Percentiles rank a stretch among this genome's conserved stretches.
Evolutionary conservation across 2,888 invertebrate species (phyloP).

Genomic region (Cremastinae sp.): DNA sequence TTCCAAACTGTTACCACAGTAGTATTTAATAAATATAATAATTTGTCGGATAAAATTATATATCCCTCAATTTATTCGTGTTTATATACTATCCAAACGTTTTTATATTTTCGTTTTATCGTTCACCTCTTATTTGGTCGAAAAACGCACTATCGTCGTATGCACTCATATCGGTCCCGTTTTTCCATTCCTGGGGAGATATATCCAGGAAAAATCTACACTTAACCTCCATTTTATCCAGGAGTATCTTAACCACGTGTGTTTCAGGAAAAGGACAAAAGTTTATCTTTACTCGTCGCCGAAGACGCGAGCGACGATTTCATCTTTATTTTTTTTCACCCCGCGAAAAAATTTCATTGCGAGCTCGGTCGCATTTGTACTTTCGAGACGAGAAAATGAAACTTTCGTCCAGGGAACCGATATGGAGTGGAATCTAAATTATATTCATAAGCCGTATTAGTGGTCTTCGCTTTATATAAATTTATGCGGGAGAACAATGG

Average conservation of each 20-base stretch:
- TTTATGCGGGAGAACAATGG: conserved; percentile 15
- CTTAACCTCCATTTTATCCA: not conserved
- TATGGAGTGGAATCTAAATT: not conserved
- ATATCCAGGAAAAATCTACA: not conserved
- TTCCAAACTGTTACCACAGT: too few species aligned
- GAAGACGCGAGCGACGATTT: too few species aligned
- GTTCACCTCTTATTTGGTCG: too few species aligned
- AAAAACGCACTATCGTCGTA: not conserved
- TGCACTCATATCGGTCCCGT: not conserved
- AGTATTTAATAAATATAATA: too few species aligned
- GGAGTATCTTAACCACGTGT: not conserved
- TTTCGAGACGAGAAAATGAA: too few species aligned
- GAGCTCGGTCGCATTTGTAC: too few species aligned
- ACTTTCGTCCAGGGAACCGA: too few species aligned
- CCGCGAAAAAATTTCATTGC: too few species aligned
- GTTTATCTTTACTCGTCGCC: not conserved
- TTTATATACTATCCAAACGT: too few species aligned
- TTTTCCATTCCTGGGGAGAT: not conserved
- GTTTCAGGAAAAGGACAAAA: not conserved
- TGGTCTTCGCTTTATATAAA: conserved; percentile 5
- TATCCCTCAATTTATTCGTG: too few species aligned
- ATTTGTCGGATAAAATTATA: conserved; percentile 37
- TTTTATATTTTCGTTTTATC: too few species aligned
- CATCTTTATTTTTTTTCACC: too few species aligned
- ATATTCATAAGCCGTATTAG: conserved; percentile 1